Evolutionary conservation across 2,797 vertebrate species (phyloP), one percentile per base, ranked within the genome.

Genomic region (Scolopax bukidnonensis): DNA sequence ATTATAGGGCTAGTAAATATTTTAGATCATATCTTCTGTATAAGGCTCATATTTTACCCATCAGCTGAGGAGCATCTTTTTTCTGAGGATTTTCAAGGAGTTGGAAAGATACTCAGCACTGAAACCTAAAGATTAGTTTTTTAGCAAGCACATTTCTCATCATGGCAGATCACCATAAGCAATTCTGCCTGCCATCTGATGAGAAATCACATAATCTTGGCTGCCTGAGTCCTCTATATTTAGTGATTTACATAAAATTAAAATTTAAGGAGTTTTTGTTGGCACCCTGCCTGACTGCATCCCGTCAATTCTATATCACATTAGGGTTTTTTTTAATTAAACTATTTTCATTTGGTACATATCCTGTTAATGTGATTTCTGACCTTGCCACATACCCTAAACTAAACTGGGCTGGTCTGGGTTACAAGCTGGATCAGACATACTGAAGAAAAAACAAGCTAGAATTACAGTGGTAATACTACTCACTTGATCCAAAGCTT

Each of bases 401-500:
- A 45, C 19, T 63, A 51, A 93, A 59, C 53, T 87, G 73, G 70
- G 60, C 51, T 84, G 79, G 41, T 53, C 43, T 86, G 85, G 67
- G 76, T 81, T 73, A 76, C 56, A 61, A 73, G 83, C 40, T 74
- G 87, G 54, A 84, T 86, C 92, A 90, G 85, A 90, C 51, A 76
- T 9, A 18, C 28, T 41, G 70, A 84, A 90, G 36, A 20, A 74
- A 93, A 92, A 69, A 1, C 33, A 81, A 63, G 59, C 43, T 16
- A 82, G 61, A 91, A 69, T 86, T 90, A 89, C 4, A 88, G 76
- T 48, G 74, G 30, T 70, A 47, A 51, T 67, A 59, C 61, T 91
- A 93, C 96, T 91, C 82, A 67, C 82, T 91, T 76, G 73, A 93
- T 88, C 77, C 91, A 86, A 88, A 93, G 83, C 89, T 91, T 84